Conservation (phyloP, 2,797 vertebrate species). For the Florisuga fusca region DNA sequence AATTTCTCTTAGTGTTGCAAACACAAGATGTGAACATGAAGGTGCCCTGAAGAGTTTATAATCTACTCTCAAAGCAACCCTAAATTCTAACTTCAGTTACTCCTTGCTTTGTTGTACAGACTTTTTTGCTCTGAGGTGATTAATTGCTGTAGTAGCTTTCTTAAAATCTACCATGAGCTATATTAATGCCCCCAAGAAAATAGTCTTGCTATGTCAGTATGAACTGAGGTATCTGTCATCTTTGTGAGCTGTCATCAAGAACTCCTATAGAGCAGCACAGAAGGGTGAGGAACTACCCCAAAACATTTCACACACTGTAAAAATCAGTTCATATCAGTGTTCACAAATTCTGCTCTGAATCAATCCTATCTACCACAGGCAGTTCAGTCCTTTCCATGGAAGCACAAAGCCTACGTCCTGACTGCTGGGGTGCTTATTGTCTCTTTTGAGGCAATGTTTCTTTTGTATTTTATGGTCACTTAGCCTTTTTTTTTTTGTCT, state of each 20-base stretch:
- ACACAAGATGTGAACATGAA: not conserved
- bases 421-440: not conserved
- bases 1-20: not conserved
- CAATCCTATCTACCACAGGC: not conserved
- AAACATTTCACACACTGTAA: not conserved
- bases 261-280: not conserved
- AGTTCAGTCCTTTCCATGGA: not conserved
- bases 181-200: not conserved
- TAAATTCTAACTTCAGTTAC: not conserved
- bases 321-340: not conserved
- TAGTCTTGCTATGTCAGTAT: not conserved
- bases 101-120: not conserved
- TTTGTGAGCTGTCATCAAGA: not conserved
- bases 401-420: not conserved
- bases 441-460: not conserved
- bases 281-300: not conserved
- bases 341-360: not conserved
- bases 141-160: not conserved
- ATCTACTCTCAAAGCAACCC: not conserved
- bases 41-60: not conserved
- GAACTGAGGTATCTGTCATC: not conserved
- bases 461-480: not conserved
- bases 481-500: not conserved
- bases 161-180: not conserved
- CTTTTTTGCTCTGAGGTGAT: not conserved